Base-by-base conservation (phyloP, 2,113 vertebrate genomes). In the Callorhinus ursinus region DNA sequence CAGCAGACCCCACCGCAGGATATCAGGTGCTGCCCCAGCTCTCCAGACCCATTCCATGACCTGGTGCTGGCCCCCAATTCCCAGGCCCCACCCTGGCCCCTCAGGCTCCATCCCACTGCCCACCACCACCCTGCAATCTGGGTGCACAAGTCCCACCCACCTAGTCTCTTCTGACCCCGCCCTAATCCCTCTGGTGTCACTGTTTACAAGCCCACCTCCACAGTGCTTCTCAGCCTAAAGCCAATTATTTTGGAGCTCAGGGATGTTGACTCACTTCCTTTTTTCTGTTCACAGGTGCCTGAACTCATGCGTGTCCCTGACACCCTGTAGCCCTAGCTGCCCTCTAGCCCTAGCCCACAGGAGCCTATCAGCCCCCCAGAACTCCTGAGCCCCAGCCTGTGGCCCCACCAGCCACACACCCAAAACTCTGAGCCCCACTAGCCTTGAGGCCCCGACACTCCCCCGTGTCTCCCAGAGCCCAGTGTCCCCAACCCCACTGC, bases 251-350 rank as follows among this genome's bases (percentile, higher is more conserved):
- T 15, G 33, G 31, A 28, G 63, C 82, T 63, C 77, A 61, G 57
- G 24, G 15, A 61, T 72, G 31, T 22, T 86, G 46, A 87, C 63
- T 63, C 2, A 0, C 12, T 82, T 95, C 77, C 42, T 81, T 82
- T 85, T 74, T 87, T 87, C 67, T 96, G 28, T 76, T 96, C 74
- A 22, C 81, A 97, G 97, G 51, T 83, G 36, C 77, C 88, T 74
- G 92, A 63, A 46, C 46, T 69, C 71, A 33, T 31, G 76, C 1
- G 1, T 31, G 46, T 91, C 67, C 61, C 90, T 72, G 88, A 88
- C 57, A 80, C 57, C 59, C 67, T 39, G 26, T 79, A 87, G 33
- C 42, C 77, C 92, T 93, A 46, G 33, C 81, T 46, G 14, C 39
- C 95, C 69, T n/a, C 8, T 76, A 95, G 57, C 7, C 22, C 51